Evolutionary conservation across 2,113 vertebrate species (phyloP).

Genomic region (Chaetops frenatus): DNA sequence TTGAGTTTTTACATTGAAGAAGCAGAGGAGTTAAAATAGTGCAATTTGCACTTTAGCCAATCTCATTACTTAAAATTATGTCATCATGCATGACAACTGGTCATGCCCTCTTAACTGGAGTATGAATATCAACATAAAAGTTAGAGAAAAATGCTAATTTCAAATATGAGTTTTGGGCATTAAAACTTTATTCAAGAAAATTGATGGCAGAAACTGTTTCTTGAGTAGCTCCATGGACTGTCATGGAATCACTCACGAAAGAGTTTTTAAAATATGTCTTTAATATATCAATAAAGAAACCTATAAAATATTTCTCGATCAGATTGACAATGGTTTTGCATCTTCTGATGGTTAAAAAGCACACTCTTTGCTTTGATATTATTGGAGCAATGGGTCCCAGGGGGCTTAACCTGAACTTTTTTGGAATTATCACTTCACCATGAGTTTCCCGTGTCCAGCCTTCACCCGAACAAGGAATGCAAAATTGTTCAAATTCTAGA

Average conservation of each 20-base stretch:
- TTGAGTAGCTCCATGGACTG: neutral
- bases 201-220: neutral
- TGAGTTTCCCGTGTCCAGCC: neutral
- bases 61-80: neutral
- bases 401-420: neutral
- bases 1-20: neutral
- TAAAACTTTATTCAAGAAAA: neutral
- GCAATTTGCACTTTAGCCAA: neutral
- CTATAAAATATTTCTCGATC: neutral
- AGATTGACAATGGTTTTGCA: neutral
- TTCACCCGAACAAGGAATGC: neutral
- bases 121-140: neutral
- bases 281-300: neutral
- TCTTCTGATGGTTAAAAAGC: neutral
- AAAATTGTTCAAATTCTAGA: neutral
- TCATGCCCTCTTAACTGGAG: neutral
- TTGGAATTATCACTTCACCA: neutral
- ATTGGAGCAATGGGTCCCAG: neutral
- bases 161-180: neutral
- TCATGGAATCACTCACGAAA: neutral
- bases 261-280: neutral
- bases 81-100: neutral
- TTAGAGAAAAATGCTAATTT: neutral
- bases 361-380: neutral
- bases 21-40: neutral